Percentiles rank a stretch among this genome's conserved stretches.
phyloP scores from a whole-genome alignment of 2,113 vertebrate species.

The Butorides virescens region DNA sequence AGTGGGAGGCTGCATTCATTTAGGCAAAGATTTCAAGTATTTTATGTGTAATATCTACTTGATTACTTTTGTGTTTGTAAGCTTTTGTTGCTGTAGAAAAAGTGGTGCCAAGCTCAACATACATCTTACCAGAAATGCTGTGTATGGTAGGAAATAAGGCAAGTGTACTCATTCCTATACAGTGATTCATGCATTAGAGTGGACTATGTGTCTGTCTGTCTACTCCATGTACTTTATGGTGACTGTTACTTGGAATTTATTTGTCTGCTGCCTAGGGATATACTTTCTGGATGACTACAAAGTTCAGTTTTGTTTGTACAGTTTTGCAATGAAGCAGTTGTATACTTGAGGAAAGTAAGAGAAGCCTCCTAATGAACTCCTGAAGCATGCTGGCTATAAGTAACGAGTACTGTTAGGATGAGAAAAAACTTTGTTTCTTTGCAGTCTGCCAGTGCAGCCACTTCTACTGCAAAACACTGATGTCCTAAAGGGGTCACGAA shows the following conservation, averaged over 20 bases:
- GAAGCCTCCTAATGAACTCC: not conserved
- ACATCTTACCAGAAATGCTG: not conserved
- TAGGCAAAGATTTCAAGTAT: not conserved
- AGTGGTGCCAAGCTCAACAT: not conserved
- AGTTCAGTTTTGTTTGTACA: slow-evolving; percentile 35
- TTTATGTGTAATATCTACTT: not conserved
- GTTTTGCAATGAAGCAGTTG: not conserved
- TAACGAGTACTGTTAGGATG: not conserved
- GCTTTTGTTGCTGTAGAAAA: not conserved
- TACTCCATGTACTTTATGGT: slow-evolving; percentile 13
- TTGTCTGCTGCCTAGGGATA: slow-evolving; percentile 43
- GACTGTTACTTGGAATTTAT: slow-evolving; percentile 42
- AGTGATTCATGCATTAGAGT: slow-evolving; percentile 10
- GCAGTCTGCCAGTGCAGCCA: not conserved
- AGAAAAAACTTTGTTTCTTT: not conserved
- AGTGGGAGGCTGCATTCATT: not conserved
- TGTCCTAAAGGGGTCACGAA: not conserved
- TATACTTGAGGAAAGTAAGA: not conserved
- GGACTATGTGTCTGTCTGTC: not conserved
- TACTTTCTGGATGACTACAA: slow-evolving; percentile 39
- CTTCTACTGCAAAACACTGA: not conserved
- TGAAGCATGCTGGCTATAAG: not conserved
- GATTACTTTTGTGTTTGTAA: not conserved
- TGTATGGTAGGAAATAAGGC: not conserved
- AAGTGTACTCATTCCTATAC: not conserved